These are phyloP conservation scores for Sander vitreus DNA, from an alignment of 2,113 vertebrate genomes.

Conservation along the genomic window DNA sequence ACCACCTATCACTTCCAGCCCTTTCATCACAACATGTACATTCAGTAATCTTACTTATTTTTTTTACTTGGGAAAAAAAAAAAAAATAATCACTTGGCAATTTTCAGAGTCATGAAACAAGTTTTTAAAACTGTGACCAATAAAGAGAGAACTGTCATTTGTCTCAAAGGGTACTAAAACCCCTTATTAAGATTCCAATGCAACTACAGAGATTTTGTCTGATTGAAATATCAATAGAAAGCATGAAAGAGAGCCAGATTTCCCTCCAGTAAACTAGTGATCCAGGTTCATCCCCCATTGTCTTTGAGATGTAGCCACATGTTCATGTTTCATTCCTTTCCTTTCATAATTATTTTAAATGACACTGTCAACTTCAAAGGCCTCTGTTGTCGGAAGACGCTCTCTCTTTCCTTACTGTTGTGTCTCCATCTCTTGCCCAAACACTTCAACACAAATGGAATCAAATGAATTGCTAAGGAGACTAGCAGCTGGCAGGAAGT, in stretches of 20 bases:
- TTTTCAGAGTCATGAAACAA: not conserved
- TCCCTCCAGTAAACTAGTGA: not conserved
- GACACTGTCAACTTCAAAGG: slow-evolving; percentile 75
- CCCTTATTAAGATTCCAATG: not conserved
- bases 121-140: slow-evolving; percentile 10
- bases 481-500: slow-evolving; percentile 66
- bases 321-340: slow-evolving; percentile 39
- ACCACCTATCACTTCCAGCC: not conserved
- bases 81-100: not conserved
- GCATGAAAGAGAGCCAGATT: slow-evolving; percentile 27
- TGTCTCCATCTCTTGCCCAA: slow-evolving; percentile 61
- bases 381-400: slow-evolving; percentile 50
- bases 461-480: slow-evolving; percentile 73
- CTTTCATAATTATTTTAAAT: slow-evolving; percentile 80
- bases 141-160: slow-evolving; percentile 10
- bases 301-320: slow-evolving; percentile 57
- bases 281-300: slow-evolving; percentile 35
- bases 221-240: slow-evolving; percentile 41
- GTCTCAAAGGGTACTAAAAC: slow-evolving; percentile 21
- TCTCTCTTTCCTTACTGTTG: slow-evolving; percentile 58
- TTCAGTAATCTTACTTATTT: slow-evolving; percentile 17
- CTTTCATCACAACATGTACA: slow-evolving; percentile 32
- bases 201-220: slow-evolving; percentile 21
- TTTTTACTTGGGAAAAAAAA: slow-evolving; percentile 9
- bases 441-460: slow-evolving; percentile 72